Percentiles rank a stretch among this genome's conserved stretches.
These are phyloP conservation scores for Sminthurinus signatus DNA, from an alignment of 1,140 invertebrate genomes.

Conservation along the genomic window DNA sequence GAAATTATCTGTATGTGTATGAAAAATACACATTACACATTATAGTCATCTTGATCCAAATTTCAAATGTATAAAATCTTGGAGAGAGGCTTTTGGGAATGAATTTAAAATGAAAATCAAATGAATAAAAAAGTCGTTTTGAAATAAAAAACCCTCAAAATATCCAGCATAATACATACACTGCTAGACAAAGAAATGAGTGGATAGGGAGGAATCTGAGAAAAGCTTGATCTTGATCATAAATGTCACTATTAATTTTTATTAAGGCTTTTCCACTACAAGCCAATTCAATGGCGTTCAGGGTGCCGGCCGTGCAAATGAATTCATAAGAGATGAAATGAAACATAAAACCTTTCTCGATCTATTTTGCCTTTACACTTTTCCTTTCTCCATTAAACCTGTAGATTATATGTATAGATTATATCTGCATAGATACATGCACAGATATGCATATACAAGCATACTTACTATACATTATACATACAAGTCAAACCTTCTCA, in stretches of 20 bases:
- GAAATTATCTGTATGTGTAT: too few species aligned
- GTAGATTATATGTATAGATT: too few species aligned
- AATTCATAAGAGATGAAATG: constrained; percentile 23
- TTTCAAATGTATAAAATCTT: too few species aligned
- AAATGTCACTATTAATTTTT: constrained; percentile 33
- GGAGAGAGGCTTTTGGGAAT: too few species aligned
- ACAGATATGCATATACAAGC: too few species aligned
- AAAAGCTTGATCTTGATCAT: constrained; percentile 19
- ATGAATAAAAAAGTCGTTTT: constrained; percentile 24
- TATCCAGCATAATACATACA: too few species aligned
- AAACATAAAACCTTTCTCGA: constrained; percentile 11
- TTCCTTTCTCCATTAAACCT: background rate
- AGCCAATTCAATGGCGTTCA: background rate
- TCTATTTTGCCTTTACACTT: background rate
- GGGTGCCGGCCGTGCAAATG: constrained; percentile 13
- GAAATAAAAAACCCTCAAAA: too few species aligned
- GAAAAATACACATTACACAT: too few species aligned
- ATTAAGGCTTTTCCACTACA: constrained; percentile 17
- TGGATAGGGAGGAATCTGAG: constrained; percentile 10
- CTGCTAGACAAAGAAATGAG: constrained; percentile 9
- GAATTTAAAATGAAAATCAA: constrained; percentile 15
- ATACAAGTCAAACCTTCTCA: too few species aligned
- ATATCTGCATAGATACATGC: too few species aligned
- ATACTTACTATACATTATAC: too few species aligned
- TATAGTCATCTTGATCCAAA: too few species aligned